phyloP scores from a whole-genome alignment of 2,113 vertebrate species.

The Ptyas mucosa region DNA sequence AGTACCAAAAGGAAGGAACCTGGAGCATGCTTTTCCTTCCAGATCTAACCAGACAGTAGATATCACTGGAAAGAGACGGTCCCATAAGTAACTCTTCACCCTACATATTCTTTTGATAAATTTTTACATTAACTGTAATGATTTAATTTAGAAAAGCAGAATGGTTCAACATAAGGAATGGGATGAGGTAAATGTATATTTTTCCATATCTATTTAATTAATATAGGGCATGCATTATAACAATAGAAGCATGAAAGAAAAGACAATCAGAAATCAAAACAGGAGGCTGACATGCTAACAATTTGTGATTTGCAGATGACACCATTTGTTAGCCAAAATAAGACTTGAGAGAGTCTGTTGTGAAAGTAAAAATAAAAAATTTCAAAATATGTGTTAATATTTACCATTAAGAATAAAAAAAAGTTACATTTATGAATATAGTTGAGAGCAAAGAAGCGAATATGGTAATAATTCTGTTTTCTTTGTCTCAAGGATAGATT shows the following conservation, averaged over 20 bases:
- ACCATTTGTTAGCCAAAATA: not conserved
- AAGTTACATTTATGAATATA: not conserved
- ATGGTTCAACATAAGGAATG: not conserved
- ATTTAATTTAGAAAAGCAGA: not conserved
- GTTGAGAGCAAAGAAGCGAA: not conserved
- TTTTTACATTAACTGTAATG: not conserved
- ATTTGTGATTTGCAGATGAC: not conserved
- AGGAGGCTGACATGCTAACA: not conserved
- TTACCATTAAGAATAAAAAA: not conserved
- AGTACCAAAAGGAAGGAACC: not conserved
- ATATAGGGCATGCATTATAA: not conserved
- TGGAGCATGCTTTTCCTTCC: not conserved
- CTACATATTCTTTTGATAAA: not conserved
- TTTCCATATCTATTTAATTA: not conserved
- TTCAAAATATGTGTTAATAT: not conserved
- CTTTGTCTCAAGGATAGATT: not conserved
- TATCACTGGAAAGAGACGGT: not conserved
- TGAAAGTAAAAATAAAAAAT: not conserved
- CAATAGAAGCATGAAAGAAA: not conserved
- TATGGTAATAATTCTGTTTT: not conserved
- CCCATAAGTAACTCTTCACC: not conserved
- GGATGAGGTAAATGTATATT: not conserved
- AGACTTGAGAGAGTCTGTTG: not conserved
- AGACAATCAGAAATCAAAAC: not conserved
- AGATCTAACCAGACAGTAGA: not conserved